Percentiles rank a stretch among this genome's conserved stretches.
phyloP scores from a whole-genome alignment of 2,888 invertebrate species.

The Bruchidius siliquastri region DNA sequence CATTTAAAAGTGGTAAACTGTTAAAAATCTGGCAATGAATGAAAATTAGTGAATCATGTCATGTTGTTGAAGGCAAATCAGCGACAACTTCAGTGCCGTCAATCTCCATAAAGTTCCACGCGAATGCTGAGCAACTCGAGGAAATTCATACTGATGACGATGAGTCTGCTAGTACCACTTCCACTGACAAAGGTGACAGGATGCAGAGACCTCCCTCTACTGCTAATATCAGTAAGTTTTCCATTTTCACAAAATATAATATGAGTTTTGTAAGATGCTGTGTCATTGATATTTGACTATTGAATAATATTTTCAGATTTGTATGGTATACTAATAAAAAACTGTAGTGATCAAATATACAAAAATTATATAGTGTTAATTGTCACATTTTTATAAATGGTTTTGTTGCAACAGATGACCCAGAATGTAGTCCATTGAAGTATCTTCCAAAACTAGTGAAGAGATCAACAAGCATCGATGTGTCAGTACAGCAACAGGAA shows the following conservation, averaged over 20 bases:
- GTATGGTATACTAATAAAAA: too few species aligned
- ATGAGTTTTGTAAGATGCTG: too few species aligned
- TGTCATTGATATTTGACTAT: too few species aligned
- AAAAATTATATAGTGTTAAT: neutral
- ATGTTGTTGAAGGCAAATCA: constrained; percentile 39
- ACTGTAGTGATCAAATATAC: too few species aligned
- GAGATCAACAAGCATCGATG: constrained; percentile 59
- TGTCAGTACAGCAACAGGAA: constrained; percentile 30
- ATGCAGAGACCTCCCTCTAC: constrained; percentile 11
- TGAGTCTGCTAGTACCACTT: constrained; percentile 33
- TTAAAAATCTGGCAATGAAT: too few species aligned
- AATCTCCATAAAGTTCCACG: constrained; percentile 66
- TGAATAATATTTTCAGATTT: too few species aligned
- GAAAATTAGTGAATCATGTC: too few species aligned
- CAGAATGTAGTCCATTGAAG: constrained; percentile 52
- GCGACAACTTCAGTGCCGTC: constrained; percentile 48
- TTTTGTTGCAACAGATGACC: constrained; percentile 26
- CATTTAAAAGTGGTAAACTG: too few species aligned
- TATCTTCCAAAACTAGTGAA: constrained; percentile 58
- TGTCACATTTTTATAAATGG: neutral
- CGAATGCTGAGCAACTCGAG: constrained; percentile 71
- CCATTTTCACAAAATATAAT: neutral
- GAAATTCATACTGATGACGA: constrained; percentile 62
- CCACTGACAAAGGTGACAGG: constrained; percentile 17
- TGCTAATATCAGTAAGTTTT: constrained; percentile 22